Evolutionary conservation across 2,888 invertebrate species (phyloP), one percentile per base, ranked within the genome.

Genomic region (Plebejus anna): DNA sequence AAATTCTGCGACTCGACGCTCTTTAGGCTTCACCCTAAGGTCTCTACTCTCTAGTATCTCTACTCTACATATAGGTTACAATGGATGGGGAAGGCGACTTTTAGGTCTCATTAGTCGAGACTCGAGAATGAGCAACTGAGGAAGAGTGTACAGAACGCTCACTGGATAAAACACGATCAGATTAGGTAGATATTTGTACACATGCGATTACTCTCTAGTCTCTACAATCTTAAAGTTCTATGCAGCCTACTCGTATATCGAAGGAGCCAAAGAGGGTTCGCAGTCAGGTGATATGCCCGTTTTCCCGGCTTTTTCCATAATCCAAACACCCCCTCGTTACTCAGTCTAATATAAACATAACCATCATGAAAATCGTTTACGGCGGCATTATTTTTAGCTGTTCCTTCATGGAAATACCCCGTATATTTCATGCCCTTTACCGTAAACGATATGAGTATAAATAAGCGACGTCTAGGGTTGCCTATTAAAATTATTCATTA

Each of bases 401-500:
- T 36, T 66, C 5, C 71, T 42, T 22, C 28, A 42, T 71, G 71
- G 38, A 42, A 71, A 71, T 71, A 22, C 42, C 71, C 42, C 13
- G 71, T 42, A 71, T 42, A 36, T 22, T 22, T 9, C 71, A 5
- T 71, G 71, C 71, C 71, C 71, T 71, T 71, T 71, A 71, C 42
- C 22, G 42, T 71, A n/a, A 71, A 42, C 42, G 38, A 71, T 22
- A 16, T 70, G 42, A n/a, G 42, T 71, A 71, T 71, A 70, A 70
- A 71, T 71, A 71, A 36, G 70, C 70, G 70, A 38, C 71, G 71
- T 22, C 42, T 42, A 42, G 71, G 71, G 71, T 22, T n/a, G 71
- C 71, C 42, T 42, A 42, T 71, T 42, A 42, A 71, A 42, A 71
- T 71, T 38, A 70, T 70, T 70, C 36, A 70, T 70, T 70, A 70